Base-by-base conservation (phyloP, 2,888 invertebrate species). In the Julus scanicus region DNA sequence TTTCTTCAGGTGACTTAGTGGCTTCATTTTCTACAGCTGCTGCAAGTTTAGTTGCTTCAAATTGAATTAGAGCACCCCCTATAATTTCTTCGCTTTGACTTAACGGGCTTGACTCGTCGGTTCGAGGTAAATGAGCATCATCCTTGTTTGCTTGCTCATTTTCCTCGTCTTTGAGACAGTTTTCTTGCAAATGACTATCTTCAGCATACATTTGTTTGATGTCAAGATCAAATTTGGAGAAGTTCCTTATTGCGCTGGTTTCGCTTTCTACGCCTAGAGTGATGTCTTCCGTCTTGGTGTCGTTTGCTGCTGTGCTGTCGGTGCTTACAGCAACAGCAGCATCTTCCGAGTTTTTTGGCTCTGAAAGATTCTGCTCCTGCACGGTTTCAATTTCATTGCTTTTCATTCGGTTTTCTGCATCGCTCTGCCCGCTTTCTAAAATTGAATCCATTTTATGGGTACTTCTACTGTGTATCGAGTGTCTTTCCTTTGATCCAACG, bases 1-100 rank as follows among this genome's bases (percentile, higher is more conserved):
- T 89, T 80, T 90, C 89, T 20, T 90, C 90, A n/a, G 89, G 89
- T 53, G 90, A 89, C 57, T 89, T 88, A 20, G 89, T 87, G 40
- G 89, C 90, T 53, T 89, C 90, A 87, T 88, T 88, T 86, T 89
- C 87, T 37, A 90, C 85, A 87, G 89, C 90, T 86, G 83, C 87
- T 91, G 94, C 94, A 89, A 97, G 92, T 90, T 95, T 94, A n/a
- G 95, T 94, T 13, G 96, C 96, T 92, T 96, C 96, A 88, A 94
- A 49, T 11, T 17, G 44, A 80, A 87, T 80, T 29, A 71, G 37
- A 17, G 80, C n/a, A 37, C 80, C 44, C 2, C 44, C 49, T 53
- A 63, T 40, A 40, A 57, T 57, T 40, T 86, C 57, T 57, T 86
- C 86, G 17, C 29, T 48, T 13, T 85, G 85, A 49, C 29, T 49